A percentile compares a stretch with the other conserved stretches of the same genome.
These are phyloP conservation scores for Sacculina carcini DNA, from an alignment of 2,888 invertebrate genomes.

Conservation along the genomic window DNA sequence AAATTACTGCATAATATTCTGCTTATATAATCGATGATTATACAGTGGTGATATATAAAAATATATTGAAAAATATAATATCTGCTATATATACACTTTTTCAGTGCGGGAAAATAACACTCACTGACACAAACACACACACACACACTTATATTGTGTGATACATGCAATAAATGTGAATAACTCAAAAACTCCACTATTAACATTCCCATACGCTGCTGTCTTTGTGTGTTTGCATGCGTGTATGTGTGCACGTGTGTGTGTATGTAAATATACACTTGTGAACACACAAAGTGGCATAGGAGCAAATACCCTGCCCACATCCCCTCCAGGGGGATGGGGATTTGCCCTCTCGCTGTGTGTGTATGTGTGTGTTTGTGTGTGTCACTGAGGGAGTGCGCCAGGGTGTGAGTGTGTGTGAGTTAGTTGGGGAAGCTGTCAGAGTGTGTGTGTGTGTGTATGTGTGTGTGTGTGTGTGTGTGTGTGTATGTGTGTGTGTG, in stretches of 20 bases:
- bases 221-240: not conserved
- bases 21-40: no score
- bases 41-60: not conserved
- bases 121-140: no score
- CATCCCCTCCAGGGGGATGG: not conserved
- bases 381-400: not conserved
- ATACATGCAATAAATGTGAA: slow-evolving; percentile 1
- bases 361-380: not conserved
- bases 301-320: not conserved
- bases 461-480: not conserved
- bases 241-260: slow-evolving; percentile 2
- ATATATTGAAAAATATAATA: not conserved
- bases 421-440: not conserved
- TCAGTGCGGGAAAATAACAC: not conserved
- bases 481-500: not conserved
- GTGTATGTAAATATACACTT: slow-evolving; percentile 5
- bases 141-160: not conserved
- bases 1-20: no score
- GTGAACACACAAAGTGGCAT: slow-evolving; percentile 5
- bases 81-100: not conserved
- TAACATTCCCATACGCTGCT: not conserved
- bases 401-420: not conserved
- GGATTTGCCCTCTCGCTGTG: no score
- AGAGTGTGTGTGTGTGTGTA: not conserved
- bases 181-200: not conserved